Conservation (phyloP, 2,888 invertebrate genomes). For the Coecobrya sp. region DNA sequence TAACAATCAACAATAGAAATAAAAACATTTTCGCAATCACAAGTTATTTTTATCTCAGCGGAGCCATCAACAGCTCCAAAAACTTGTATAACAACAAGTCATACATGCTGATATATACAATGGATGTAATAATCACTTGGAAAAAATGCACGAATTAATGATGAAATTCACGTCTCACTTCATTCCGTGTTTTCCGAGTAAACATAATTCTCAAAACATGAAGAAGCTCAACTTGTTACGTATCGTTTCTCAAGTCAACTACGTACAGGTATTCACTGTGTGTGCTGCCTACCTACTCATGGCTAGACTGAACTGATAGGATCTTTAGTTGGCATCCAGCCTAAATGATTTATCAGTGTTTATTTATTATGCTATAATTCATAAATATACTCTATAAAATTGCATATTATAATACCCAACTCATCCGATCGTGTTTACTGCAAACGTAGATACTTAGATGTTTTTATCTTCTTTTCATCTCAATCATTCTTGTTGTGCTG, state of each 20-base stretch:
- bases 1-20: neutral
- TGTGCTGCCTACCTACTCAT: neutral
- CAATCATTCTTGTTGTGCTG: neutral
- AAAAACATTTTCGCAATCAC: conserved; percentile 20
- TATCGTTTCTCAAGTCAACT: neutral
- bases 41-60: conserved; percentile 38
- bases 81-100: conserved; percentile 26
- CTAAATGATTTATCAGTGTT: conserved; percentile 78
- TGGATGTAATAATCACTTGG: conserved; percentile 25
- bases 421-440: neutral
- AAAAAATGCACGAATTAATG: conserved; percentile 64
- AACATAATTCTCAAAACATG: neutral
- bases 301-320: conserved; percentile 45
- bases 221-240: neutral
- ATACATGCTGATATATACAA: neutral
- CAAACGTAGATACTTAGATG: neutral
- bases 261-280: neutral
- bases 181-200: conserved; percentile 47
- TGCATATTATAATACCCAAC: no score
- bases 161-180: conserved; percentile 68
- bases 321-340: conserved; percentile 72
- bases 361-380: conserved; percentile 74
- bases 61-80: conserved; percentile 49
- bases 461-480: conserved; percentile 41
- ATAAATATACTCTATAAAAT: conserved; percentile 30